phyloP scores from a whole-genome alignment of 2,888 invertebrate genomes.

The Operophtera brumata region DNA sequence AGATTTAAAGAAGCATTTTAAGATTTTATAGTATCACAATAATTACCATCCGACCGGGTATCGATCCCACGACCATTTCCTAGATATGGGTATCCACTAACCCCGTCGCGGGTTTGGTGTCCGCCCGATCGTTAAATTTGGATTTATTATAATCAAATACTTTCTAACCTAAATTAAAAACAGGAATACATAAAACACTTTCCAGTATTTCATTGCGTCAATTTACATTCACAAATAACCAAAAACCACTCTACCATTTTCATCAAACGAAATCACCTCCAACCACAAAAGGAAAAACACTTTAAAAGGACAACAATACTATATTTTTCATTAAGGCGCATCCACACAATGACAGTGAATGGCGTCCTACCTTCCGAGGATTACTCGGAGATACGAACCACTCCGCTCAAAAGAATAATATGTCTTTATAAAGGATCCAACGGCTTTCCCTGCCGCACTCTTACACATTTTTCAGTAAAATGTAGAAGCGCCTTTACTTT shows the following conservation, averaged over 20 bases:
- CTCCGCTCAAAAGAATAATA: constrained; percentile 78
- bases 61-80: no score
- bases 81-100: no score
- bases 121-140: no score
- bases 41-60: no score
- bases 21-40: no score
- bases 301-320: constrained; percentile 62
- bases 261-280: constrained; percentile 27
- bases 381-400: constrained; percentile 68
- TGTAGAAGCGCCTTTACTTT: constrained; percentile 68
- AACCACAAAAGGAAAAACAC: constrained; percentile 45
- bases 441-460: constrained; percentile 74
- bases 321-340: constrained; percentile 75
- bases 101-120: no score
- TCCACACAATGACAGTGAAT: constrained; percentile 71
- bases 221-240: constrained; percentile 9
- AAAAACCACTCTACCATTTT: constrained; percentile 20
- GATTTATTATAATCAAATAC: no score
- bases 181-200: no score
- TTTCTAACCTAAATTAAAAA: no score
- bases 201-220: background rate
- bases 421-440: constrained; percentile 77
- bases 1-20: no score
- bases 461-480: constrained; percentile 77
- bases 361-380: constrained; percentile 68